Evolutionary conservation across 1,140 invertebrate species (phyloP).

Genomic region (Phocides pigmalion): DNA sequence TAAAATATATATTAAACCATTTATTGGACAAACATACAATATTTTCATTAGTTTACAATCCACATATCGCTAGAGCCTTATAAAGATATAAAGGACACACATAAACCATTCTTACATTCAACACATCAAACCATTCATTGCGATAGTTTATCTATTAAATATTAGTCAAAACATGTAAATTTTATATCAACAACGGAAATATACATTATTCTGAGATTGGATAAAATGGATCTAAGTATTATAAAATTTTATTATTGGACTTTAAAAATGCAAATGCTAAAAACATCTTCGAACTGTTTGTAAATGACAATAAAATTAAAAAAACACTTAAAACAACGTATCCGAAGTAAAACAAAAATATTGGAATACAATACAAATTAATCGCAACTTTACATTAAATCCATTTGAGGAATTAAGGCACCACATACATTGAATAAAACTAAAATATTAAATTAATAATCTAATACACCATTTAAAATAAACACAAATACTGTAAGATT

Average conservation of each 20-base stretch:
- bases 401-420: constrained; percentile 75
- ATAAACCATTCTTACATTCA: constrained; percentile 68
- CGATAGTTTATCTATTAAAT: constrained; percentile 50
- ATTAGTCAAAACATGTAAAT: constrained; percentile 46
- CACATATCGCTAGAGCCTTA: constrained; percentile 70
- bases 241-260: constrained; percentile 22
- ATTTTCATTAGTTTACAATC: constrained; percentile 82
- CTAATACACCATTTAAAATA: constrained; percentile 65
- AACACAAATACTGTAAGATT: constrained; percentile 70
- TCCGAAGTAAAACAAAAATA: constrained; percentile 36
- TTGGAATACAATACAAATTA: constrained; percentile 41
- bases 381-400: constrained; percentile 55
- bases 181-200: constrained; percentile 48
- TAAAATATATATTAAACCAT: constrained; percentile 84
- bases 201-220: constrained; percentile 49
- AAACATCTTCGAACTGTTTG: constrained; percentile 26
- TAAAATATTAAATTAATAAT: constrained; percentile 63
- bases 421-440: constrained; percentile 66
- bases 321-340: constrained; percentile 26
- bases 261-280: constrained; percentile 32
- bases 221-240: constrained; percentile 17
- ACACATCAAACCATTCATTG: constrained; percentile 48
- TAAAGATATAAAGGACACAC: constrained; percentile 79
- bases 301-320: constrained; percentile 37
- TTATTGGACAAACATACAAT: constrained; percentile 82